Evolutionary conservation across 2,888 invertebrate genomes (phyloP), one percentile per base, ranked within the genome.

Genomic region (Andrena fulva): DNA sequence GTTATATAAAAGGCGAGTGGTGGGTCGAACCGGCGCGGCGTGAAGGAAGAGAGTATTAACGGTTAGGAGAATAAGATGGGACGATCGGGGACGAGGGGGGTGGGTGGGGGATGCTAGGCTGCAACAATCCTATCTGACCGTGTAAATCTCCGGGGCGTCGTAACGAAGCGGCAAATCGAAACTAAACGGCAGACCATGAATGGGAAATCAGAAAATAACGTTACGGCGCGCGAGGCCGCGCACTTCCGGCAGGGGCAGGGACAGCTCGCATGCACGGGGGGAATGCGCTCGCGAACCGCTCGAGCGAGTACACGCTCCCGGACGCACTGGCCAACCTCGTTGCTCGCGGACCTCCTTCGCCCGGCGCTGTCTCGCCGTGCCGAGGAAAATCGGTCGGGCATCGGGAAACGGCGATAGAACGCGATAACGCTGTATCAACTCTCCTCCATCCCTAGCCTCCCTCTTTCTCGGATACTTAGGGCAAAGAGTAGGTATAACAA

Each of bases 161-260:
- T 92, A 92, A 92, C 92, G 92, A 92, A 92, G 90, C 92, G 91
- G 92, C 91, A 92, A 92, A 92, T 92, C 92, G 91, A 92, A 92
- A 91, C 92, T 92, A 92, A 92, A 92, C 92, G 92, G 91, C 87
- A 89, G 89, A 88, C 89, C 90, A 87, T 90, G 91, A 91, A 91
- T 91, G 90, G 89, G 90, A 91, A 91, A 91, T 91, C 90, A 89
- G 90, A 89, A 91, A 91, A 91, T 89, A 91, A 88, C 89, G 90
- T 91, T 91, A 88, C 91, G 89, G 84, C 86, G 87, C 86, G 87
- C 89, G 90, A 89, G 89, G 87, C 87, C 90, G 89, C 86, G 82
- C 82, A 87, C 90, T 91, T 91, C 91, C 91, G 91, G 88, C 85
- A 87, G 84, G 80, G 84, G 24, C 56, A 56, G 56, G 42, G 42